Evolutionary conservation across 2,797 vertebrate species (phyloP).

Genomic region (Cossypha polioptera): DNA sequence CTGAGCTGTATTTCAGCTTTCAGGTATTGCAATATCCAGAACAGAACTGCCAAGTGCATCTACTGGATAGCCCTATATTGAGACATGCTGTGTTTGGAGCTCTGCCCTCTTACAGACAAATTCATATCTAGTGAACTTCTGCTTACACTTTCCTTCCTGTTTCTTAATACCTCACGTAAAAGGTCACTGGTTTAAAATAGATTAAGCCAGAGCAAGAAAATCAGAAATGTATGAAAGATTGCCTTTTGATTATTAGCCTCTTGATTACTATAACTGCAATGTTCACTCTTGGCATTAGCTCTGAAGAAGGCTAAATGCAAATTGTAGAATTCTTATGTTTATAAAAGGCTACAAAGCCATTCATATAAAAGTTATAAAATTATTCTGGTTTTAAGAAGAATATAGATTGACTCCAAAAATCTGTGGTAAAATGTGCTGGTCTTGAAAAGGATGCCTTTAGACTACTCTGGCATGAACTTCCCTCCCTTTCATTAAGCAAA

Average conservation of each 20-base stretch:
- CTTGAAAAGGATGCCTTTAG: neutral
- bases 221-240: neutral
- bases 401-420: neutral
- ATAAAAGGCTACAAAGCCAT: neutral
- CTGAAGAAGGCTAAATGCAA: neutral
- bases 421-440: neutral
- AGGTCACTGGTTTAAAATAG: neutral
- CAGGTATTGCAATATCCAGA: neutral
- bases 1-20: neutral
- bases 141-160: neutral
- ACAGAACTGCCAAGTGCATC: neutral
- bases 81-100: neutral
- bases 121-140: neutral
- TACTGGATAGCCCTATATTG: neutral
- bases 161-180: neutral
- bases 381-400: neutral
- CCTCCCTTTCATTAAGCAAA: neutral
- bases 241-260: neutral
- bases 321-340: neutral
- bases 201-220: neutral
- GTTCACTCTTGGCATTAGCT: neutral
- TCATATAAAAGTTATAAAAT: neutral
- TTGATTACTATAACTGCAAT: neutral
- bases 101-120: neutral
- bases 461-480: neutral